phyloP scores from a whole-genome alignment of 2,797 vertebrate species.

The Astyanax mexicanus region DNA sequence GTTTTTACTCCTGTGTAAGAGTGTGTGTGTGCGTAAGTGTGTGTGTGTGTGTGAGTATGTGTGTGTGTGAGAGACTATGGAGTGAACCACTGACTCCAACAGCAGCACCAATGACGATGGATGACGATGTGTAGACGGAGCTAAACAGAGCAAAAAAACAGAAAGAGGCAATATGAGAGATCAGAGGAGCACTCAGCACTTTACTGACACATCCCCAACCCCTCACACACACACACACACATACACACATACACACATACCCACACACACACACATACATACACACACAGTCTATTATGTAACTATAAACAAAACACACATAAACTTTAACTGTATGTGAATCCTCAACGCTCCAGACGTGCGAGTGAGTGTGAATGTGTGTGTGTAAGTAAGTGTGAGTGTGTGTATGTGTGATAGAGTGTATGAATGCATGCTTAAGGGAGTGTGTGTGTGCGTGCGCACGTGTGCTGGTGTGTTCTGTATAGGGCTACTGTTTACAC shows the following conservation, averaged over 20 bases:
- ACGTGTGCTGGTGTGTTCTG: conserved; percentile 8
- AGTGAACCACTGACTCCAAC: too few relatives aligned
- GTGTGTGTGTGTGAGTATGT: too few relatives aligned
- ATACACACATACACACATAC: background rate
- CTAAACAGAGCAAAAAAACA: conserved; percentile 6
- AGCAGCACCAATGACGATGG: too few relatives aligned
- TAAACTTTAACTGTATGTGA: background rate
- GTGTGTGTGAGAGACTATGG: too few relatives aligned
- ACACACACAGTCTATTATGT: background rate
- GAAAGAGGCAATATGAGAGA: conserved; percentile 54
- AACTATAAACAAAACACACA: background rate
- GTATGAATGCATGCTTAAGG: conserved; percentile 13
- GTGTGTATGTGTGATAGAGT: conserved; percentile 1
- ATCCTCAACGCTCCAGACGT: background rate
- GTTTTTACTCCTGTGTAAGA: too few relatives aligned
- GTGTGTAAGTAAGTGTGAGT: too few relatives aligned
- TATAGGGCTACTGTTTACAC: conserved; percentile 5
- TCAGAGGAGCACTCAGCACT: conserved; percentile 58
- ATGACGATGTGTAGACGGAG: background rate
- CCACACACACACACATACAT: background rate
- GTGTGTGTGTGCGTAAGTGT: too few relatives aligned
- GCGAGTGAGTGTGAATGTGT: background rate
- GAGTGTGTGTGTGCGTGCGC: too few relatives aligned
- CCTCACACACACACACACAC: background rate
- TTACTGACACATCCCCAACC: conserved; percentile 43